Percentiles rank a stretch among this genome's conserved stretches.
These are phyloP conservation scores for Magallana gigas DNA, from an alignment of 1,140 invertebrate species.

Conservation along the genomic window DNA sequence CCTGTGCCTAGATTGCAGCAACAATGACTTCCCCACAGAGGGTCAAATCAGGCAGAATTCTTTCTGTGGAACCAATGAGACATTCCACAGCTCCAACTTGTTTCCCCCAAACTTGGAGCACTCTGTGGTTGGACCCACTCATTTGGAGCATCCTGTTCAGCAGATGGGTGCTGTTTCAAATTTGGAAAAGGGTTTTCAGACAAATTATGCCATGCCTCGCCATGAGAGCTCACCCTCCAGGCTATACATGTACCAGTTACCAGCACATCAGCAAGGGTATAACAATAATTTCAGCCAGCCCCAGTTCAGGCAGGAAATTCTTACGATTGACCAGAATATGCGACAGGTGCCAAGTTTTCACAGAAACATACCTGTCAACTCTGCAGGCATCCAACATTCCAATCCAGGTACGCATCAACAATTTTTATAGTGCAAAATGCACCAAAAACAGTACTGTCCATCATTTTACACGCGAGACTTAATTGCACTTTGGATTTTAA, in stretches of 20 bases:
- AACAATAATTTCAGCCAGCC: background rate
- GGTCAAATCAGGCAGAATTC: conserved; percentile 7
- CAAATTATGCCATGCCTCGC: background rate
- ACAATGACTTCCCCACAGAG: background rate
- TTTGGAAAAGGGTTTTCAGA: background rate
- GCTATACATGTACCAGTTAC: background rate
- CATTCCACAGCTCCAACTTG: background rate
- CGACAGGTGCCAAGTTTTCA: background rate
- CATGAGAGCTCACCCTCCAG: conserved; percentile 4
- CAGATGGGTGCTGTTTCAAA: background rate
- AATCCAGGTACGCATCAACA: background rate
- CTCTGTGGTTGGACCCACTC: background rate
- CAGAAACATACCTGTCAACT: conserved; percentile 19
- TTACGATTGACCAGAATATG: background rate
- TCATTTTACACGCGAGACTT: background rate
- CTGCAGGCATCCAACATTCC: background rate
- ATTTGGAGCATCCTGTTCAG: background rate
- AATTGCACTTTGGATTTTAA: background rate
- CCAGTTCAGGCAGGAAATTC: background rate
- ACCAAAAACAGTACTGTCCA: background rate
- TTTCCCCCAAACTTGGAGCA: background rate
- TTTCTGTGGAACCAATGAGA: background rate
- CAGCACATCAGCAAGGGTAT: background rate
- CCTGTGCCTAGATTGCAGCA: background rate
- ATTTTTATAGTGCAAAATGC: background rate